A percentile compares a stretch with the other conserved stretches of the same genome.
phyloP scores from a whole-genome alignment of 2,888 invertebrate species.

The Kuschelorhynchus macadamiae region DNA sequence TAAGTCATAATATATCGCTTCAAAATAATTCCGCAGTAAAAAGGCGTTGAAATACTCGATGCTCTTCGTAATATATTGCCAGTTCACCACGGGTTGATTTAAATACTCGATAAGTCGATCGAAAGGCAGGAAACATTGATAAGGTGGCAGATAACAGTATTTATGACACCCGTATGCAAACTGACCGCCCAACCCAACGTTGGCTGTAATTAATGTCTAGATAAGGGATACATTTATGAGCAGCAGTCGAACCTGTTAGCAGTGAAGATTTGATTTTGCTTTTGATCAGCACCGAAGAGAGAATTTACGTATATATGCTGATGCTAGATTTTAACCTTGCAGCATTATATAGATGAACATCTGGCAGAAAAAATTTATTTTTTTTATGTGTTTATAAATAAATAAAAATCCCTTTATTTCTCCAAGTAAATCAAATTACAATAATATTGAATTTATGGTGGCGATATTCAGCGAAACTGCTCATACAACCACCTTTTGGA shows the following conservation, averaged over 20 bases:
- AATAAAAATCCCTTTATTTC: too few relatives aligned
- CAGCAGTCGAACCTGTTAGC: not conserved
- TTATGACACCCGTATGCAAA: constrained; percentile 47
- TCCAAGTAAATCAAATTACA: too few relatives aligned
- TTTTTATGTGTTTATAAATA: too few relatives aligned
- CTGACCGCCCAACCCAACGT: constrained; percentile 28
- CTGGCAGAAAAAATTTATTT: too few relatives aligned
- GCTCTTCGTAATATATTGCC: not conserved
- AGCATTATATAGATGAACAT: too few relatives aligned
- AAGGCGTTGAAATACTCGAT: not conserved
- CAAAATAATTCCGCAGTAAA: not conserved
- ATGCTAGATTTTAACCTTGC: too few relatives aligned
- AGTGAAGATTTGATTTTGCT: not conserved
- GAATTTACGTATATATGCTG: too few relatives aligned
- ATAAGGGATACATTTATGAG: constrained; percentile 12
- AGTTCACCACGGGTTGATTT: constrained; percentile 12
- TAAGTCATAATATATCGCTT: too few relatives aligned
- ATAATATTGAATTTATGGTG: too few relatives aligned
- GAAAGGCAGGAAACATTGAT: constrained; percentile 7
- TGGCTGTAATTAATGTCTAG: constrained; percentile 37
- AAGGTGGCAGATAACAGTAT: constrained; percentile 40
- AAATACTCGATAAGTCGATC: constrained; percentile 11
- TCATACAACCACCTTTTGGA: too few relatives aligned
- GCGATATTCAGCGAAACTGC: too few relatives aligned
- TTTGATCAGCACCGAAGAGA: constrained; percentile 8